phyloP scores from a whole-genome alignment of 2,113 vertebrate species.

The Leucosticte australis region DNA sequence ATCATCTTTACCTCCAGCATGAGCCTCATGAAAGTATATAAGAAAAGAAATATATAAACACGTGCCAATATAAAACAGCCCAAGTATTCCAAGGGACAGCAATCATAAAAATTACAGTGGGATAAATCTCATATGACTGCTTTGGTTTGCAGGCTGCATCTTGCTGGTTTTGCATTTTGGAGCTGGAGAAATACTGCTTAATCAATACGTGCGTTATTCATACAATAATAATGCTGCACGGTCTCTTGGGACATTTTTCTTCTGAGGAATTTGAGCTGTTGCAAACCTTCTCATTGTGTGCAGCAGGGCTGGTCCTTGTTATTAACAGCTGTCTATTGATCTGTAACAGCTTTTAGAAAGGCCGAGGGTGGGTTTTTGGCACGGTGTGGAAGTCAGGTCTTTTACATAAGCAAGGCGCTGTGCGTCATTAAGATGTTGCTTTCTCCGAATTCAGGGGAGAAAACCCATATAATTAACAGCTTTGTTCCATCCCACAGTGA shows the following conservation, averaged over 20 bases:
- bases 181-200: neutral
- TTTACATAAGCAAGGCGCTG: rapidly evolving
- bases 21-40: neutral
- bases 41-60: neutral
- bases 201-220: constrained; percentile 9
- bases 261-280: neutral
- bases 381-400: neutral
- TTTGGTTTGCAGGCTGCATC: neutral
- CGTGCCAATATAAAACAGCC: neutral
- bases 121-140: neutral
- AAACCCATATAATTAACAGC: neutral
- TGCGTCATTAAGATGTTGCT: neutral
- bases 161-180: constrained; percentile 25
- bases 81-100: neutral
- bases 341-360: neutral
- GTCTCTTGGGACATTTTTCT: neutral
- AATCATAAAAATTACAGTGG: neutral
- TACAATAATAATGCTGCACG: neutral
- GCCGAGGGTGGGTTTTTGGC: neutral
- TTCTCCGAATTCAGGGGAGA: neutral
- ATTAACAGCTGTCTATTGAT: neutral
- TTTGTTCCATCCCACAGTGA: neutral
- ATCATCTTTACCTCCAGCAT: neutral
- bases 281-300: neutral
- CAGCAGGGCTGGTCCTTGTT: neutral